phyloP scores from a whole-genome alignment of 1,140 invertebrate species.

The Papilio polyxenes region DNA sequence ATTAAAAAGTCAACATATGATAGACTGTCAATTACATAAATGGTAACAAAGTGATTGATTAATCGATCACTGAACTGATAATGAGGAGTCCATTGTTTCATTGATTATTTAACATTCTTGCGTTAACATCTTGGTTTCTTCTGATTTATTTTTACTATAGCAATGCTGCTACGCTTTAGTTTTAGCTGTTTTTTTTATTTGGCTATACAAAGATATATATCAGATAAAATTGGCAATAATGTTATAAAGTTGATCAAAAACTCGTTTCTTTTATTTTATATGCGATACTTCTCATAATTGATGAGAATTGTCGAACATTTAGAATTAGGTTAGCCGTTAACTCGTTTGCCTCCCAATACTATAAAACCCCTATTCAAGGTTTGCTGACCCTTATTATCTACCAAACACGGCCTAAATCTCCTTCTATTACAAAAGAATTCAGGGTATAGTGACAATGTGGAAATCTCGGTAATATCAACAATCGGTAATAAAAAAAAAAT shows the following conservation, averaged over 20 bases:
- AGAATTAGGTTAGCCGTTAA: neutral
- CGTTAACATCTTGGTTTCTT: neutral
- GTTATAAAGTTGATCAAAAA: too few relatives aligned
- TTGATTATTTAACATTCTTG: neutral
- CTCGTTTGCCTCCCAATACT: neutral
- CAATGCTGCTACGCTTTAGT: too few relatives aligned
- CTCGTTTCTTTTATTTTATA: too few relatives aligned
- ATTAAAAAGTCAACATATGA: conserved; percentile 9
- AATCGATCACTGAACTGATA: neutral
- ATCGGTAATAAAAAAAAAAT: neutral
- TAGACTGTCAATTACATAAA: neutral
- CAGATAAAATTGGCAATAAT: too few relatives aligned
- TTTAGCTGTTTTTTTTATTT: too few relatives aligned
- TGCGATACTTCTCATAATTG: neutral
- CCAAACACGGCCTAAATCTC: neutral
- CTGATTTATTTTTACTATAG: neutral
- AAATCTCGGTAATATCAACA: neutral
- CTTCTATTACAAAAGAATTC: neutral
- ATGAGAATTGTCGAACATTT: neutral
- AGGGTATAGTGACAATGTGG: neutral
- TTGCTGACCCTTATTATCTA: neutral
- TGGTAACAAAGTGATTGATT: neutral
- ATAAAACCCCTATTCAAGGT: neutral
- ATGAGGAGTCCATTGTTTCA: neutral
- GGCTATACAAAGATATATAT: too few relatives aligned